These are phyloP conservation scores for Ophraella communa DNA, from an alignment of 2,888 invertebrate genomes.

Conservation along the genomic window DNA sequence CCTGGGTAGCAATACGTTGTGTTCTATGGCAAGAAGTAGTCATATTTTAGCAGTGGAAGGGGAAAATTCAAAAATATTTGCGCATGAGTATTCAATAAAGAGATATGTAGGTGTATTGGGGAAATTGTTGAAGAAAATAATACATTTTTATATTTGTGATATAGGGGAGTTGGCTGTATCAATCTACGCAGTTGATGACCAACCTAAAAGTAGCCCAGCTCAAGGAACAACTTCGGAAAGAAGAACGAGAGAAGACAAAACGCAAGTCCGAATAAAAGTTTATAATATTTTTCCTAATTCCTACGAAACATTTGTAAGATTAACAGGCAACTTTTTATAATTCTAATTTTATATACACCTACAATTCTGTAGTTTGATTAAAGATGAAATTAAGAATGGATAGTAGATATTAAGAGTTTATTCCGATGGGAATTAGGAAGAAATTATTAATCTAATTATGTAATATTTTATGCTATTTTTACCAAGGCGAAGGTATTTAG, in stretches of 20 bases:
- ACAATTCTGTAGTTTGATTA: not conserved
- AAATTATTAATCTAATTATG: no score
- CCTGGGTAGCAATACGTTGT: no score
- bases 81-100: no score
- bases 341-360: not conserved
- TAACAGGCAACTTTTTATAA: not conserved
- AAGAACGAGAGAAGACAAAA: slow-evolving; percentile 46
- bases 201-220: slow-evolving; percentile 83
- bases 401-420: no score
- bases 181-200: slow-evolving; percentile 86
- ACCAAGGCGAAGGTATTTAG: no score
- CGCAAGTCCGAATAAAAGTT: slow-evolving; percentile 37
- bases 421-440: no score
- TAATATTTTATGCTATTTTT: no score
- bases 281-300: slow-evolving; percentile 6
- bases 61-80: no score
- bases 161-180: slow-evolving; percentile 90
- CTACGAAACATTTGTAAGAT: not conserved
- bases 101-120: no score
- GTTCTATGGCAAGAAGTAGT: no score
- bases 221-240: slow-evolving; percentile 69
- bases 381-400: no score
- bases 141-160: slow-evolving; percentile 40
- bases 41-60: no score
- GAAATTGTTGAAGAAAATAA: not conserved